A percentile compares a stretch with the other conserved stretches of the same genome.
phyloP scores from a whole-genome alignment of 2,888 invertebrate species.

The Lasioglossum leucozonium region DNA sequence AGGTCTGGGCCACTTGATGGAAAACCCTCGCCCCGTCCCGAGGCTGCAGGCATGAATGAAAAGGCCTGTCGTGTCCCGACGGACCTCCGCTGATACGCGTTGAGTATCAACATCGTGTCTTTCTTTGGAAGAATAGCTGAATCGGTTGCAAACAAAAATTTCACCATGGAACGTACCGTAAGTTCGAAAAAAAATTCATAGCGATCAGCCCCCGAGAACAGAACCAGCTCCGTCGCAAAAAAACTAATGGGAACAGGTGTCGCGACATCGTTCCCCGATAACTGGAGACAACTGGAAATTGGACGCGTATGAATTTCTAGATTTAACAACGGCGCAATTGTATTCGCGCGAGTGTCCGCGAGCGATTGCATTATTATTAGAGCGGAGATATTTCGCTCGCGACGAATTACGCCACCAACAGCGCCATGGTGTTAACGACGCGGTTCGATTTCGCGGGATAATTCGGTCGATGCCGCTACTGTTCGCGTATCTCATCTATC shows the following conservation, averaged over 20 bases:
- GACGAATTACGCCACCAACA: neutral
- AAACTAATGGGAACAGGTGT: neutral
- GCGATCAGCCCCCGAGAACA: no score
- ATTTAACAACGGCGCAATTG: neutral
- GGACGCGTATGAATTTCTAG: neutral
- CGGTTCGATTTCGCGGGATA: conserved; percentile 31
- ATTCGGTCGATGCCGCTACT: conserved; percentile 32
- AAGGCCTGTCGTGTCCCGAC: neutral
- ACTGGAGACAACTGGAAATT: neutral
- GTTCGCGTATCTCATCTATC: conserved; percentile 43
- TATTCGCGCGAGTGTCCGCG: neutral
- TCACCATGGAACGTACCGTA: no score
- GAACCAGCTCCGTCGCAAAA: neutral
- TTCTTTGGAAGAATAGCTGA: no score
- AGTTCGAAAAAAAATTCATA: no score
- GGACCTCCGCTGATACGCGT: no score
- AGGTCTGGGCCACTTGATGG: conserved; percentile 42
- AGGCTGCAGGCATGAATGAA: neutral
- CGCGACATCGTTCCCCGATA: neutral
- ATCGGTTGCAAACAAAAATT: no score
- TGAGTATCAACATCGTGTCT: no score
- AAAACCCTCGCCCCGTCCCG: conserved; percentile 4
- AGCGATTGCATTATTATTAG: conserved; percentile 14
- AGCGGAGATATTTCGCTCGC: conserved; percentile 11
- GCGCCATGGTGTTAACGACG: conserved; percentile 13